Conservation (phyloP, 2,113 vertebrate genomes). For the Anolis sagrei region DNA sequence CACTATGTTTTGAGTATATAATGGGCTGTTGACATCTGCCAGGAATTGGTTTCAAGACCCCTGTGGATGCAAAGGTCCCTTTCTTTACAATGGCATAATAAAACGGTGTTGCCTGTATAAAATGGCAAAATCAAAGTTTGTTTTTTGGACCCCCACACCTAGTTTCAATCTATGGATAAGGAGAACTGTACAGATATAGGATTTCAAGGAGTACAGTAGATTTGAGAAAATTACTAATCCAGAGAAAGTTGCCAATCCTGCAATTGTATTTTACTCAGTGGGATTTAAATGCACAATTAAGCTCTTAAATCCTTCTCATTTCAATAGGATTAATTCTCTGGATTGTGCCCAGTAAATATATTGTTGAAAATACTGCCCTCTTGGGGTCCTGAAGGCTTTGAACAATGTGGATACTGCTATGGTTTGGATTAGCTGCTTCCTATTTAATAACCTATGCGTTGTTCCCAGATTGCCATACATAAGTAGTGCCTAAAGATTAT, state of each 20-base stretch:
- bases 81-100: too few relatives aligned
- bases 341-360: not conserved
- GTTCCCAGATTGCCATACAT: not conserved
- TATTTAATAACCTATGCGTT: not conserved
- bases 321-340: conserved; percentile 6
- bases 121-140: too few relatives aligned
- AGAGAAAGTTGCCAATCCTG: not conserved
- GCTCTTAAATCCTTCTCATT: conserved; percentile 9
- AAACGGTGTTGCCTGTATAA: too few relatives aligned
- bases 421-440: not conserved
- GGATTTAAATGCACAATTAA: not conserved
- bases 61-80: too few relatives aligned
- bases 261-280: not conserved
- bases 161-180: too few relatives aligned
- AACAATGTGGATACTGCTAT: conserved; percentile 6
- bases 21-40: too few relatives aligned
- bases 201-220: not conserved
- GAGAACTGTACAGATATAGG: not conserved
- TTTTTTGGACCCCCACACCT: too few relatives aligned
- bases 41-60: too few relatives aligned
- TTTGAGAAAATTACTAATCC: not conserved
- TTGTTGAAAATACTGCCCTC: not conserved
- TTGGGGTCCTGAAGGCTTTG: conserved; percentile 1
- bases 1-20: not conserved
- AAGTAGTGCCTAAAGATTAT: not conserved